Base-by-base conservation (phyloP, 2,888 invertebrate species). In the Keiferia lycopersicella region DNA sequence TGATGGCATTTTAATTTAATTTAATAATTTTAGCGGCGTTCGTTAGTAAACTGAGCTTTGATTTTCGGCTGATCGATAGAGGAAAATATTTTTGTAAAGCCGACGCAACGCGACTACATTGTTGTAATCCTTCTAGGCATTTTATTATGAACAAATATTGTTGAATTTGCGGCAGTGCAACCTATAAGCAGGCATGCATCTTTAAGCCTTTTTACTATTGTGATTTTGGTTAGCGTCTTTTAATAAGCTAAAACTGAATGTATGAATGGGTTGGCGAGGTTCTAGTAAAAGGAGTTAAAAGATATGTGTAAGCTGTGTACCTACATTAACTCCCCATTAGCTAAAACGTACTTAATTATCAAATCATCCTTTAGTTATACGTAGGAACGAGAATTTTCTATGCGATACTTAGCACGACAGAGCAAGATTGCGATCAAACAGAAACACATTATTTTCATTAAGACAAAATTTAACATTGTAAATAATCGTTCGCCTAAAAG, bases 401-500 rank as follows among this genome's bases (percentile, higher is more conserved):
- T 20, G 26, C 16, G 14, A 8, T 34, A 45, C 45, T 41, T 11
- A 45, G 16, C 45, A 45, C 16, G 16, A 2, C 80, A 82, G 85
- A 85, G 86, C 83, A 84, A n/a, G n/a, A 81, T 83, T 82, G 77
- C 76, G 74, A 75, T 68, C 65, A 68, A 72, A 61, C 45, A 67
- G 67, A 66, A 12, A 53, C 11, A 68, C 64, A 70, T 68, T 70
- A 71, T 75, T 77, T 77, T 75, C 71, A 73, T 71, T 73, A 70
- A 73, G 20, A 20, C 20, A 20, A 20, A 53, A 53, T 26, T 74
- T 83, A 80, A 84, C 82, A 73, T 73, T 85, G 81, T 86, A 83
- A 79, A 83, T 85, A 82, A 75, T 78, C 73, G 73, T 78, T 74
- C 78, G 74, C 77, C 74, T 77, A 75, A 75, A 81, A 84, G 84